These are phyloP conservation scores for Eupelmus urozonus DNA, from an alignment of 2,888 invertebrate genomes.

Conservation along the genomic window DNA sequence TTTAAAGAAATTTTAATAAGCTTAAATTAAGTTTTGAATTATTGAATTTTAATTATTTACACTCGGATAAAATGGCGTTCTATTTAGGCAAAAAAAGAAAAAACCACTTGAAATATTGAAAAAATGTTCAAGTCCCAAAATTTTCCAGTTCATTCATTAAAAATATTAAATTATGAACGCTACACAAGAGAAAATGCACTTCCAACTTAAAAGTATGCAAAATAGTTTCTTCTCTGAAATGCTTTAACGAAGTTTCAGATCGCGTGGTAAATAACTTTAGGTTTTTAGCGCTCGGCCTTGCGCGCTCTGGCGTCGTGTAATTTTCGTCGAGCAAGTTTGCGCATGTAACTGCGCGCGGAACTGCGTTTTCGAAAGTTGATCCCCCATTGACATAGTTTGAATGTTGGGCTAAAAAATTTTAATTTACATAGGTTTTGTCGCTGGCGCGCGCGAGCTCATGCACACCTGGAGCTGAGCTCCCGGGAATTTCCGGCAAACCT, in stretches of 20 bases:
- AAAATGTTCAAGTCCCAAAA: background rate
- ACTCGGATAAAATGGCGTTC: too few species aligned
- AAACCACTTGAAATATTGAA: too few species aligned
- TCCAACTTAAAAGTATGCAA: slow-evolving; percentile 1
- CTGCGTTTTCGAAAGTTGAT: slow-evolving; percentile 33
- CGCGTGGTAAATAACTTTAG: slow-evolving; percentile 33
- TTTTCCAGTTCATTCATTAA: background rate
- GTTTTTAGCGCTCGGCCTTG: slow-evolving; percentile 11
- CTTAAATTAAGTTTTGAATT: too few species aligned
- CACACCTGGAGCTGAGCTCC: background rate
- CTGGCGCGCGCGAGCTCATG: too few species aligned
- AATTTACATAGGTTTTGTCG: slow-evolving; percentile 12
- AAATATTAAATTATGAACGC: background rate
- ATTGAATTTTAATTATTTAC: too few species aligned
- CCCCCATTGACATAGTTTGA: slow-evolving; percentile 33
- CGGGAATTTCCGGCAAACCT: background rate
- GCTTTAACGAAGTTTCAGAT: slow-evolving; percentile 24
- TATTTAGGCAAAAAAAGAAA: too few species aligned
- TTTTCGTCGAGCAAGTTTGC: slow-evolving; percentile 27
- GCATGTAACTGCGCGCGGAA: background rate
- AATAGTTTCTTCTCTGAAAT: slow-evolving; percentile 20
- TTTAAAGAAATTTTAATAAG: too few species aligned
- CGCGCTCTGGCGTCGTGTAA: background rate
- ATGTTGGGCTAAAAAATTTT: slow-evolving; percentile 51
- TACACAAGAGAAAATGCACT: background rate